Evolutionary conservation across 1,140 invertebrate genomes (phyloP), one percentile per base, ranked within the genome.

Genomic region (Steinernema khuongi): DNA sequence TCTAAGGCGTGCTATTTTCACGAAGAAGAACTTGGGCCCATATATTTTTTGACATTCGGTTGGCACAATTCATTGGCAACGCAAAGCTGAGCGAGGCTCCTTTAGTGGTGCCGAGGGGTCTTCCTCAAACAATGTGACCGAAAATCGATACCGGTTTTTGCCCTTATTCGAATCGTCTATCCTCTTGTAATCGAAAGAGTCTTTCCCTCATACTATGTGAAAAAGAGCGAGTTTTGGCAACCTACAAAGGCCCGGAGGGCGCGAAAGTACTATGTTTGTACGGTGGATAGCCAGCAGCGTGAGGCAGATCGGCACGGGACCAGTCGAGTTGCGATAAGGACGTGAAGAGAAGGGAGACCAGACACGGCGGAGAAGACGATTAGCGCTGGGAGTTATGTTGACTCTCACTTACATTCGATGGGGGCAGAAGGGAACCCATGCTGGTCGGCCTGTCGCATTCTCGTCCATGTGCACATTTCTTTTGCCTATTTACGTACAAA

Each of bases 281-380:
- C 50, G 22, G 50, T 60, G 50, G 50, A 22, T 22, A 60, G 26
- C 50, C 14, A 60, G 26, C 14, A 60, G 4, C 22, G 22, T 60
- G 50, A 60, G 50, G 50, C 50, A 60, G 50, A 60, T 60, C 50
- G 50, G 50, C 50, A 60, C 19, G 50, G 26, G 50, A 60, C 50
- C 50, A 60, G 50, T 60, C 50, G 19, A 60, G 14, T 60, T 60
- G 50, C 50, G 50, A 60, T 60, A 60, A 60, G 50, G 50, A 22
- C 50, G 50, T 22, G 19, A 60, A 60, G 14, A n/a, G n/a, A n/a
- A n/a, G 14, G 50, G 50, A 60, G 26, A 60, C 50, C 50, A 60
- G 50, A 60, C 50, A 22, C 50, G 19, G 19, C 19, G 50, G 4
- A n/a, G 50, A 26, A 60, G 7, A 60, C 50, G 50, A 60, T 60